A percentile compares a stretch with the other conserved stretches of the same genome.
phyloP scores from a whole-genome alignment of 2,113 vertebrate species.

The Tragelaphus strepsiceros region DNA sequence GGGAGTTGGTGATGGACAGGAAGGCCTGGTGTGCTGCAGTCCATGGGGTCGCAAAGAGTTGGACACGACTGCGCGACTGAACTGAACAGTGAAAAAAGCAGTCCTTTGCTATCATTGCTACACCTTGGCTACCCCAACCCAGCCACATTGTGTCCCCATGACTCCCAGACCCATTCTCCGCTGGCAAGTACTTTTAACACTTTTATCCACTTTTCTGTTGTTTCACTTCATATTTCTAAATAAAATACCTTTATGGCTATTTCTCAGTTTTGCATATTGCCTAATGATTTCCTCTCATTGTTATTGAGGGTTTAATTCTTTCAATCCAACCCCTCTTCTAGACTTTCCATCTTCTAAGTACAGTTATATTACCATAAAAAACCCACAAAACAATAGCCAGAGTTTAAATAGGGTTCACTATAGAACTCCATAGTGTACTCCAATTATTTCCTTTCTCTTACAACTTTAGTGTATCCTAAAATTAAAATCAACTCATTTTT shows the following conservation, averaged over 20 bases:
- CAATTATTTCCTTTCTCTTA: not conserved
- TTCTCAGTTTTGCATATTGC: not conserved
- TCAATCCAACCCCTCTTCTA: not conserved
- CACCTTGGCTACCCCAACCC: fast-evolving
- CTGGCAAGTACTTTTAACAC: not conserved
- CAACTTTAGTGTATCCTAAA: not conserved
- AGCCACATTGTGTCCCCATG: not conserved
- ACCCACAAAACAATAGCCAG: not conserved
- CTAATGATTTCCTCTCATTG: not conserved
- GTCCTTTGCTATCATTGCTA: not conserved
- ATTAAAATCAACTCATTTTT: not conserved
- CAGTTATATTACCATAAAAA: not conserved
- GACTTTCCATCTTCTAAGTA: not conserved
- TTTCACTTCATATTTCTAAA: not conserved
- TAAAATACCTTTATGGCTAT: not conserved
- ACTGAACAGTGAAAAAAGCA: not conserved
- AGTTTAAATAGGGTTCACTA: not conserved
- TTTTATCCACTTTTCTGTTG: not conserved
- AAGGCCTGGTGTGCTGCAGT: not conserved
- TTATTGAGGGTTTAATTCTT: not conserved
- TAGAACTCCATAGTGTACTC: not conserved
- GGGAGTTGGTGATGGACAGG: not conserved
- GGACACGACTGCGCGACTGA: fast-evolving
- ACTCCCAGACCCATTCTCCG: not conserved
- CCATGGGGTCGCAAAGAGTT: fast-evolving